Conservation (phyloP, 1,140 invertebrate species). For the Bombus superbus region DNA sequence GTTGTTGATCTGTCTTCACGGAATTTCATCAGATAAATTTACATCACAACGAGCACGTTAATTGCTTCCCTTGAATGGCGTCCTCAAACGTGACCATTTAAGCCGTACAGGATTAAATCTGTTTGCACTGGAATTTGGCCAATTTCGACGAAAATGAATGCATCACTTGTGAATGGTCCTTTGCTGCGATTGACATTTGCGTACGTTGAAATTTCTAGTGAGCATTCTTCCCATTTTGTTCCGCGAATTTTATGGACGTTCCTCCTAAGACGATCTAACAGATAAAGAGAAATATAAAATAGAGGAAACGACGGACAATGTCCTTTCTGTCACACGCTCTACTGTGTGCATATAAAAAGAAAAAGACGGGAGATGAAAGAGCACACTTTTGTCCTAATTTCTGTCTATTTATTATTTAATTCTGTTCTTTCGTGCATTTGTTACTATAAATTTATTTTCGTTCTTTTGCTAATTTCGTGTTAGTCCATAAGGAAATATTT, state of each 20-base stretch:
- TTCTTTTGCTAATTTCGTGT: too few relatives aligned
- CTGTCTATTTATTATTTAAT: not conserved
- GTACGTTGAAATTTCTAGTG: slow-evolving; percentile 15
- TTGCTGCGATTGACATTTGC: not conserved
- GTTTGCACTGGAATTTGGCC: not conserved
- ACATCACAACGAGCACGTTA: not conserved
- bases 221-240: not conserved
- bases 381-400: not conserved
- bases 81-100: not conserved
- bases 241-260: not conserved
- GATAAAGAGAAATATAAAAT: not conserved
- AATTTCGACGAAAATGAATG: not conserved
- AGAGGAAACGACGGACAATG: slow-evolving; percentile 5
- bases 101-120: not conserved
- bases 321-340: not conserved
- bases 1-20: too few relatives aligned
- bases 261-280: not conserved
- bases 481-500: too few relatives aligned
- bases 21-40: slow-evolving; percentile 11
- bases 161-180: not conserved
- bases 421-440: too few relatives aligned
- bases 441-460: too few relatives aligned
- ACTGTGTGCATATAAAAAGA: not conserved
- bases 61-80: not conserved
- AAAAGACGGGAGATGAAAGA: too few relatives aligned